phyloP scores from a whole-genome alignment of 2,888 invertebrate species.

The Odontocerum albicorne region DNA sequence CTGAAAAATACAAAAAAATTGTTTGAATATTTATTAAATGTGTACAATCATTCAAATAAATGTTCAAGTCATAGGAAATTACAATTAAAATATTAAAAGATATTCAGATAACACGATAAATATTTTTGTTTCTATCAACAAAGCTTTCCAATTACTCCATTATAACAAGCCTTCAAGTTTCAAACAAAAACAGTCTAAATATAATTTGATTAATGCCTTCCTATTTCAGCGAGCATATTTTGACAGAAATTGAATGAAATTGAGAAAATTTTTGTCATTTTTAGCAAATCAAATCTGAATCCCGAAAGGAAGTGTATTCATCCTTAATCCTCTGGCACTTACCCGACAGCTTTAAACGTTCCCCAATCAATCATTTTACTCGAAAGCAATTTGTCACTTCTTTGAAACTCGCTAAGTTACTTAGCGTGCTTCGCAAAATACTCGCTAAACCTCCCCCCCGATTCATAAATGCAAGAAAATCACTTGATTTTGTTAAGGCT shows the following conservation, averaged over 20 bases:
- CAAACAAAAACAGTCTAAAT: too few relatives aligned
- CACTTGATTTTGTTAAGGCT: not conserved
- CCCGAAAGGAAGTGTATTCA: conserved; percentile 11
- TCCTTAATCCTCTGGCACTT: conserved; percentile 4
- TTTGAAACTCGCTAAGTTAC: conserved; percentile 29
- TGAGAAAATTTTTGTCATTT: not conserved
- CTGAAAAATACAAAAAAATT: too few relatives aligned
- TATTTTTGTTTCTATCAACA: too few relatives aligned
- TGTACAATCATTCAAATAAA: too few relatives aligned
- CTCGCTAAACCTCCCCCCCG: not conserved
- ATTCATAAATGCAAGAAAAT: not conserved
- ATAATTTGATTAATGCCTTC: too few relatives aligned
- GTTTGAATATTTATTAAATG: too few relatives aligned
- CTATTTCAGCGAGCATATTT: too few relatives aligned
- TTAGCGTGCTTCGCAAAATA: conserved; percentile 12
- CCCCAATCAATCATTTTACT: conserved; percentile 35
- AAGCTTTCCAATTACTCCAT: too few relatives aligned
- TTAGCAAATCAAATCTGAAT: conserved; percentile 5
- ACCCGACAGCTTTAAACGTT: conserved; percentile 30
- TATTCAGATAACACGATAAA: too few relatives aligned
- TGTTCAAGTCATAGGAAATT: too few relatives aligned
- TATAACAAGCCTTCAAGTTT: too few relatives aligned
- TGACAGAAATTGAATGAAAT: not conserved
- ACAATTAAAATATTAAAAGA: too few relatives aligned
- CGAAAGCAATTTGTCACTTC: conserved; percentile 35